Percentiles rank a stretch among this genome's conserved stretches.
Conservation (phyloP, 2,888 invertebrate species). For the Salpingus planirostris region DNA sequence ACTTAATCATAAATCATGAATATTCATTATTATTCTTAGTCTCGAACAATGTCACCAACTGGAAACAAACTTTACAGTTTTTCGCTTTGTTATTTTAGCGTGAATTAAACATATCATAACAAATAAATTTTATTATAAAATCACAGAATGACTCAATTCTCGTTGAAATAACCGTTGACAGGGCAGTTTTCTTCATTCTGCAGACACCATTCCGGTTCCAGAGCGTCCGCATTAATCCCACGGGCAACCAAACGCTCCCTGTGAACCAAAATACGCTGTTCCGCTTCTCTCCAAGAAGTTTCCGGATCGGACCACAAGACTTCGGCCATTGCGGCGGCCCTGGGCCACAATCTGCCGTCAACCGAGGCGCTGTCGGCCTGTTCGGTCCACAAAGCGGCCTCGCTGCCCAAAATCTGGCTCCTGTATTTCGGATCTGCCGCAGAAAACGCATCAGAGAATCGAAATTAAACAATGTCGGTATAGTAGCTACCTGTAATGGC, state of each 20-base stretch:
- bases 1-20: too few species aligned
- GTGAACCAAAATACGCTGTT: conserved; percentile 50
- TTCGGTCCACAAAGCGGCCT: conserved; percentile 82
- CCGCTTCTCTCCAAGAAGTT: conserved; percentile 58
- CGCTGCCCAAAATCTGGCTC: conserved; percentile 52
- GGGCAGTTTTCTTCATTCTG: conserved; percentile 70
- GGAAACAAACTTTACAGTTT: too few species aligned
- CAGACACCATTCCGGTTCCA: conserved; percentile 79
- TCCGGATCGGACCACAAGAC: conserved; percentile 71
- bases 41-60: too few species aligned
- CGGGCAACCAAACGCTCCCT: conserved; percentile 62
- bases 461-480: too few species aligned
- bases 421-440: too few species aligned
- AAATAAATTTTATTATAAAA: too few species aligned
- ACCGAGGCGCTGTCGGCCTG: conserved; percentile 62
- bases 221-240: conserved; percentile 62
- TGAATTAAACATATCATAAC: too few species aligned
- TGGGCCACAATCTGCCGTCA: conserved; percentile 72
- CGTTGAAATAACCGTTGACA: conserved; percentile 23
- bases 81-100: too few species aligned
- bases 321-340: conserved; percentile 77
- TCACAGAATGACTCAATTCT: too few species aligned
- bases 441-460: too few species aligned
- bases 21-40: too few species aligned
- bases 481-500: conserved; percentile 44